Conservation (phyloP, 2,113 vertebrate genomes). For the Trogon melanurus region DNA sequence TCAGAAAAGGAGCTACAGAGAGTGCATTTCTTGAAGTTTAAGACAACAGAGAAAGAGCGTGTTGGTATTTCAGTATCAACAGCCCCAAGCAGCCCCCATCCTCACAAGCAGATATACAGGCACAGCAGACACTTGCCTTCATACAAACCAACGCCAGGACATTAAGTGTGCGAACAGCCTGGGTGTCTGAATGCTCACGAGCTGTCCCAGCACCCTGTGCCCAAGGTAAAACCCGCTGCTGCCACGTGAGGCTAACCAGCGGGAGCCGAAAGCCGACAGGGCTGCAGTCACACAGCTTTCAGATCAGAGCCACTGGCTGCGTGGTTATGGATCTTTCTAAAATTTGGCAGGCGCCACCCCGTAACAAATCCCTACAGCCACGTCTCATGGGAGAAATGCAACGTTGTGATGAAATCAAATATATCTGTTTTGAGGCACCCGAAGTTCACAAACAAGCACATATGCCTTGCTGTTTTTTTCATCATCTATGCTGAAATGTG, state of each 20-base stretch:
- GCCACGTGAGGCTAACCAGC: not conserved
- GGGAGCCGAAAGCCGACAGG: not conserved
- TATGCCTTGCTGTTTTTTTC: not conserved
- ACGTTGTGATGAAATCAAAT: not conserved
- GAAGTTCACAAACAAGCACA: not conserved
- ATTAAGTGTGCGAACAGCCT: not conserved
- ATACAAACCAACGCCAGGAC: not conserved
- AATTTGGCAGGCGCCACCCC: not conserved
- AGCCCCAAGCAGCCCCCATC: not conserved
- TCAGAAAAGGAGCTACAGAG: not conserved
- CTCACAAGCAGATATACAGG: not conserved
- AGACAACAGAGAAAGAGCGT: not conserved
- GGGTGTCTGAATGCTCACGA: not conserved
- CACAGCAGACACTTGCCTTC: not conserved
- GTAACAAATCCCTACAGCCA: not conserved
- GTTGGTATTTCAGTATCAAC: not conserved
- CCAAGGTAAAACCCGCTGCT: not conserved
- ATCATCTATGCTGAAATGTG: not conserved
- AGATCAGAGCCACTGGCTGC: not conserved
- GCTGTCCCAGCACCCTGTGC: not conserved
- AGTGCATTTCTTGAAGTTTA: not conserved
- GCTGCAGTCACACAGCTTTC: not conserved
- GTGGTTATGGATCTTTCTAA: rapidly evolving
- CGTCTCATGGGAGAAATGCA: rapidly evolving
- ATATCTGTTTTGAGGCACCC: not conserved